Evolutionary conservation across 2,797 vertebrate species (phyloP).

Genomic region (Bufotes viridis): DNA sequence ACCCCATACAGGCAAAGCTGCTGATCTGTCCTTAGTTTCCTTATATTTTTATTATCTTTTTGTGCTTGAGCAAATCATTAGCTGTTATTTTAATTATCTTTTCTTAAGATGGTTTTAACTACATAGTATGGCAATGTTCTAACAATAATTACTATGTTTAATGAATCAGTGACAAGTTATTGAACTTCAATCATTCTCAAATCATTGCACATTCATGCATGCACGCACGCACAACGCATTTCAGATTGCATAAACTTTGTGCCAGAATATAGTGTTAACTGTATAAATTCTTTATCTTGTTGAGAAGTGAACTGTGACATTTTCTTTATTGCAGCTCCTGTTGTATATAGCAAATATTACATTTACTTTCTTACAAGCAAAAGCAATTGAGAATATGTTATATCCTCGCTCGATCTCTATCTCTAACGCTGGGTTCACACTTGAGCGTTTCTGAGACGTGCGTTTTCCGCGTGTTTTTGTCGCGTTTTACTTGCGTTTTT

Average conservation of each 20-base stretch:
- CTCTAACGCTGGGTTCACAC: no score
- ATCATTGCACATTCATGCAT: conserved; percentile 27
- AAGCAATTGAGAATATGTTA: background rate
- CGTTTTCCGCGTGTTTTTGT: no score
- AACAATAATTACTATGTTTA: conserved; percentile 52
- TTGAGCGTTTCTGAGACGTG: no score
- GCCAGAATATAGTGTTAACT: background rate
- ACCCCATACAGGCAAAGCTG: background rate
- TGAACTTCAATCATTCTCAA: conserved; percentile 43
- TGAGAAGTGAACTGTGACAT: background rate
- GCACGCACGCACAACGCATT: conserved; percentile 16
- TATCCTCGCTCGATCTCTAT: background rate
- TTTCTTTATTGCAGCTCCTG: background rate
- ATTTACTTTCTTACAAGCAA: background rate
- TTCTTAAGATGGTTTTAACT: conserved; percentile 41
- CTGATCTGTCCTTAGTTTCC: conserved; percentile 18
- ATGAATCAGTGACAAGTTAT: conserved; percentile 47
- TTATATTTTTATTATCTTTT: conserved; percentile 23
- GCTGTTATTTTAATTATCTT: conserved; percentile 55
- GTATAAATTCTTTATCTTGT: background rate
- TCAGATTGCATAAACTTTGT: background rate
- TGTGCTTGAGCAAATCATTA: conserved; percentile 28
- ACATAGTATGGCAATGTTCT: conserved; percentile 39
- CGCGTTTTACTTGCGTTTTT: no score
- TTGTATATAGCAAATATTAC: background rate